Base-by-base conservation (phyloP, 1,140 invertebrate species). In the Psilanteris sp. region DNA sequence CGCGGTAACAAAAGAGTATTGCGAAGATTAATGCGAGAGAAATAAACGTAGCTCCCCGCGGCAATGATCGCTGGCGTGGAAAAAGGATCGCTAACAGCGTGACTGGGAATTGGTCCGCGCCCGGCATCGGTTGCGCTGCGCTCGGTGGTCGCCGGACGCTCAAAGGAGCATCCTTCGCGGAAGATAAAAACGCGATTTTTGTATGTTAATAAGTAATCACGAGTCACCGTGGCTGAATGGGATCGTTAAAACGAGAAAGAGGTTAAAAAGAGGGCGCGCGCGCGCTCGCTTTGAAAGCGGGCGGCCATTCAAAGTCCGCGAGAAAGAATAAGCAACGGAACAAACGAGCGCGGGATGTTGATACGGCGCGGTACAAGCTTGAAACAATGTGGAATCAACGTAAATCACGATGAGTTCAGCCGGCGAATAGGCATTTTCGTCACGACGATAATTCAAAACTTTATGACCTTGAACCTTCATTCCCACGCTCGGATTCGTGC, bases 351-450 rank as follows among this genome's bases (percentile, higher is more conserved):
- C 41, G 18, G 41, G 52, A 57, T 44, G 54, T 59, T 59, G 26
- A 44, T 44, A 34, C 54, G 14, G 27, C 26, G 13, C 16, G 13
- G n/a, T n/a, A n/a, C n/a, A 11, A 55, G 52, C 34, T 39, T 29
- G 27, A 48, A 66, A 66, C 70, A 73, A 66, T 57, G 50, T 50
- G 31, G 46, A 73, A 73, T 73, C 50, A 59, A 39, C 50, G 54
- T 59, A 66, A 66, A 66, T 73, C 39, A 27, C 18, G 31, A 9
- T 5, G 13, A 24, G 41, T 31, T 27, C 7, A 29, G 34, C 13
- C 16, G 18, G 8, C 34, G 29, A 18, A 10, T 39, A 44, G 22
- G 22, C 57, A 48, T 48, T 62, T 43, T 62, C 57, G 57, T 62
- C 43, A 16, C 41, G 11, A 37, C 37, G 41, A 46, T 61, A 36